Conservation (phyloP, 2,888 invertebrate genomes). For the Ormyrus labotus region DNA sequence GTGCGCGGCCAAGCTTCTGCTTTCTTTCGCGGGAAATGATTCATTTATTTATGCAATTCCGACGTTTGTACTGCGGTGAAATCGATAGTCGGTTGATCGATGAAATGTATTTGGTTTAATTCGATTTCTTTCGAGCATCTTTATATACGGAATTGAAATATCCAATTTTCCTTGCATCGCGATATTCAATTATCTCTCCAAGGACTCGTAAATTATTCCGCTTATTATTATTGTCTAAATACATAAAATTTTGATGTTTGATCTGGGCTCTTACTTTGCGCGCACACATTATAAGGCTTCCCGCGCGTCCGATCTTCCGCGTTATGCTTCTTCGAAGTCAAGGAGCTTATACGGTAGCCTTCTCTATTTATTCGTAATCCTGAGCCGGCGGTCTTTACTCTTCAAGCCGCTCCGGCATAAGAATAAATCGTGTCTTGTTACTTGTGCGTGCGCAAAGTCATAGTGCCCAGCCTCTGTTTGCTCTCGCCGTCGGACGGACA, state of each 20-base stretch:
- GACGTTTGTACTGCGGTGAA: too few species aligned
- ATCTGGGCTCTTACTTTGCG: not conserved
- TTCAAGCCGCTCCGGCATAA: not conserved
- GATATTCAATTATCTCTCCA: too few species aligned
- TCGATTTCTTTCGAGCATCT: too few species aligned
- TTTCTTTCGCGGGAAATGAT: too few species aligned
- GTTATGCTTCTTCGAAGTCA: slow-evolving; percentile 6
- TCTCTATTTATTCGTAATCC: slow-evolving; percentile 52
- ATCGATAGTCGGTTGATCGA: too few species aligned
- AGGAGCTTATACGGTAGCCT: slow-evolving; percentile 55
- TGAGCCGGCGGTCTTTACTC: slow-evolving; percentile 23
- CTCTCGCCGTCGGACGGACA: not conserved
- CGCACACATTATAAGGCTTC: slow-evolving; percentile 29
- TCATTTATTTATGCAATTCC: too few species aligned
- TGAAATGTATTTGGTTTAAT: too few species aligned
- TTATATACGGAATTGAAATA: too few species aligned
- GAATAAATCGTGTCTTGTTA: slow-evolving; percentile 2
- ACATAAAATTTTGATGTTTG: too few species aligned
- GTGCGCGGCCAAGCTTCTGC: not conserved
- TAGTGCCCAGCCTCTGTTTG: slow-evolving; percentile 46
- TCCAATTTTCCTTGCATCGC: too few species aligned
- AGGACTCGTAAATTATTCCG: too few species aligned
- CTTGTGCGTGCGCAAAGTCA: not conserved
- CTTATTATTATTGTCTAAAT: too few species aligned
- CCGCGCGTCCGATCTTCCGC: not conserved